Base-by-base conservation (phyloP, 2,888 invertebrate species). In the Carpatolechia fugitivella region DNA sequence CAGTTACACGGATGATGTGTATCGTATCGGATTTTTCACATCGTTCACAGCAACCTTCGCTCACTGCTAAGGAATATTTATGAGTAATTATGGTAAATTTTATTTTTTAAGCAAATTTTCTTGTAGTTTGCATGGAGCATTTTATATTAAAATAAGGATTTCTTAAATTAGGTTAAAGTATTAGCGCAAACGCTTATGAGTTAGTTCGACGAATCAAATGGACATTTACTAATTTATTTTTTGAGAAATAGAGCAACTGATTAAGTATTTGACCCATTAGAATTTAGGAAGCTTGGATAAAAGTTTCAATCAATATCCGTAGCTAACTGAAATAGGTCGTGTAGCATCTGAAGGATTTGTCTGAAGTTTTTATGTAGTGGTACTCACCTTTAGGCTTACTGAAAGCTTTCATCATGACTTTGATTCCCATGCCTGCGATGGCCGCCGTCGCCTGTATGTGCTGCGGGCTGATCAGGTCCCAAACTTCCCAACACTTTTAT, bases 381-480 rank as follows among this genome's bases (percentile, higher is more conserved):
- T 18, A 62, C 90, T 91, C 91, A 95, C 95, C 95, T 95, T 94
- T 95, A 86, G 94, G 93, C 93, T 95, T 95, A 92, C 93, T 94
- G 92, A 94, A 95, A 91, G 95, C 94, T 93, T 95, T 95, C 95
- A 95, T 95, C 91, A 93, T 93, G 90, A 93, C 92, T 93, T 95
- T 95, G 93, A 95, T 95, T 94, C 95, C 95, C 95, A 95, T 95
- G 92, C 94, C 95, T 90, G 90, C 90, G 71, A 85, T 82, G 78
- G 82, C 84, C 83, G 80, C 83, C 81, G 82, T 76, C 82, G 80
- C 85, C 82, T 63, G 71, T 76, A 71, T 66, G 67, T 77, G 78
- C 76, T 70, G 71, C 76, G 75, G 80, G 76, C 77, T 79, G 62
- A 66, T 64, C 59, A 65, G 73, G 68, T 75, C 72, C 70, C 65